Conservation (phyloP, 2,888 invertebrate genomes). For the Habroteleia sp. region DNA sequence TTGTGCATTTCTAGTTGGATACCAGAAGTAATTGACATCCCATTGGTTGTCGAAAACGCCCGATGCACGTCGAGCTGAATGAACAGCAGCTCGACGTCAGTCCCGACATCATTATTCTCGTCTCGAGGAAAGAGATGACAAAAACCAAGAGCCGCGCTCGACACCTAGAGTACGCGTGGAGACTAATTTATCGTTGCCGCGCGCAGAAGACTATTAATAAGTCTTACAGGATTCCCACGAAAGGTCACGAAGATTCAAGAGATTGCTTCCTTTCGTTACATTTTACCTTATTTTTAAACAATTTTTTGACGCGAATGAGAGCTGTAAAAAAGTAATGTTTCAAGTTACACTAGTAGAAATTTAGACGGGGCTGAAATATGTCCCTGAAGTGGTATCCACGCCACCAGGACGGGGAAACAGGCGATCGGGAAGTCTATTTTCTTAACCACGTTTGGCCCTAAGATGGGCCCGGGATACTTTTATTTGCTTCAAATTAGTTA, state of each 20-base stretch:
- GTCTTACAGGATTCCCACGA: conserved; percentile 64
- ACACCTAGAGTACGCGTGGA: conserved; percentile 68
- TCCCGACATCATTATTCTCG: conserved; percentile 63
- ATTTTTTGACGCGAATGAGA: no score
- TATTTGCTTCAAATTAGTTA: no score
- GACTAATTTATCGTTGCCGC: conserved; percentile 70
- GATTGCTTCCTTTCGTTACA: conserved; percentile 29
- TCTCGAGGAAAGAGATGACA: conserved; percentile 65
- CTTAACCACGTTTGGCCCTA: no score
- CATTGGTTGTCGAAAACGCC: conserved; percentile 34
- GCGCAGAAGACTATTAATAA: conserved; percentile 70
- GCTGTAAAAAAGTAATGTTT: no score
- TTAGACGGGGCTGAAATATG: no score
- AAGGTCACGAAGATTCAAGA: conserved; percentile 57
- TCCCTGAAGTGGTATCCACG: no score
- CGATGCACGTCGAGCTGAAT: conserved; percentile 59
- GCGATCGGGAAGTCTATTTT: no score
- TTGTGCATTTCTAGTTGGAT: no score
- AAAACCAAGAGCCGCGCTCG: conserved; percentile 67
- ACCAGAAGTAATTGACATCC: no score
- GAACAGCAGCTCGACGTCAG: conserved; percentile 47
- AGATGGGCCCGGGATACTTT: no score
- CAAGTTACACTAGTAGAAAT: no score
- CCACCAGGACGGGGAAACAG: no score
- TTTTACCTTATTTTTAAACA: conserved; percentile 15